A percentile compares a stretch with the other conserved stretches of the same genome.
Conservation (phyloP, 1,140 invertebrate genomes). For the Brachionus paranguensis region DNA sequence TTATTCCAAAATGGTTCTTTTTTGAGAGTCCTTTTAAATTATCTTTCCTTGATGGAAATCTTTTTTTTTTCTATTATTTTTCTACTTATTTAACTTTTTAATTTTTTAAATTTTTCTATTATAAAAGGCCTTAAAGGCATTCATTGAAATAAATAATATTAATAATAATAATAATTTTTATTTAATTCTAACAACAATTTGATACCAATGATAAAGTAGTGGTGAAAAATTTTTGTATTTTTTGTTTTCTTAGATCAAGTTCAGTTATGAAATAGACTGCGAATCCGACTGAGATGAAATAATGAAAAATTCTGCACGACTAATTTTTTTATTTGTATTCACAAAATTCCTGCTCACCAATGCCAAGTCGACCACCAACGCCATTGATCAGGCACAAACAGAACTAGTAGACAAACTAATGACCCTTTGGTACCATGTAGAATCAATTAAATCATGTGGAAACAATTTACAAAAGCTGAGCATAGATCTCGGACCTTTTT, state of each 20-base stretch:
- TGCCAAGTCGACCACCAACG: neutral
- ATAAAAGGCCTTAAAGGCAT: too few relatives aligned
- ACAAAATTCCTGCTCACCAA: neutral
- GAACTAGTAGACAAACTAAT: constrained; percentile 13
- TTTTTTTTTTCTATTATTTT: too few relatives aligned
- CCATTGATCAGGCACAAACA: neutral
- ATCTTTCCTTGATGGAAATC: too few relatives aligned
- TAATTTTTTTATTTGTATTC: neutral
- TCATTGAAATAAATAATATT: too few relatives aligned
- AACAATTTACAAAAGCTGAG: constrained; percentile 17
- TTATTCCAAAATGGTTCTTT: too few relatives aligned
- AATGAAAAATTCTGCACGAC: neutral
- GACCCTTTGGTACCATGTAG: constrained; percentile 4
- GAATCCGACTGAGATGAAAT: neutral
- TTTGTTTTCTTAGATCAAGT: neutral
- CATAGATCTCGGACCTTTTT: neutral
- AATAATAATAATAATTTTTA: too few relatives aligned
- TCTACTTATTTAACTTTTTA: too few relatives aligned
- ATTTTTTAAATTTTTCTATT: too few relatives aligned
- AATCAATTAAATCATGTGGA: neutral
- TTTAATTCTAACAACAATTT: too few relatives aligned
- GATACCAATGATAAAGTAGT: too few relatives aligned
- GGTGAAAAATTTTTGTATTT: too few relatives aligned
- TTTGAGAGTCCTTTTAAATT: too few relatives aligned
- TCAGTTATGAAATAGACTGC: neutral